These are phyloP conservation scores for Dermolepida albohirtum DNA, from an alignment of 2,888 invertebrate species.

Conservation along the genomic window DNA sequence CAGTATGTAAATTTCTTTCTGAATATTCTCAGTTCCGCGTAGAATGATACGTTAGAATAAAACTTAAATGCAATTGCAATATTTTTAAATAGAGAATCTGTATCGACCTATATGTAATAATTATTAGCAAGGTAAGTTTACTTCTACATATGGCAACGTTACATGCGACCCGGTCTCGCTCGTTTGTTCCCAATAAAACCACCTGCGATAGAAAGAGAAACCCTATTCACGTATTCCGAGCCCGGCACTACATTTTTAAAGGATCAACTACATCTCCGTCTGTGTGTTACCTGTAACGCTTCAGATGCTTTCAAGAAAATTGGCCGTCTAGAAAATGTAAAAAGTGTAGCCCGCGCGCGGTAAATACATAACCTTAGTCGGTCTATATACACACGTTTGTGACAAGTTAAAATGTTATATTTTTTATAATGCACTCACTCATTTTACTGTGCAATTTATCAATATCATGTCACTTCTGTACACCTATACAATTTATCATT, in stretches of 20 bases:
- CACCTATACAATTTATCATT: conserved; percentile 47
- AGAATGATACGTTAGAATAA: not conserved
- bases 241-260: conserved; percentile 61
- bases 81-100: conserved; percentile 54
- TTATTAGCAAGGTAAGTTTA: conserved; percentile 46
- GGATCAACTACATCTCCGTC: conserved; percentile 60
- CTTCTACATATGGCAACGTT: conserved; percentile 3
- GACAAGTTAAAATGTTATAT: conserved; percentile 51
- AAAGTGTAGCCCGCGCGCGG: conserved; percentile 48
- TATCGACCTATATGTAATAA: conserved; percentile 45
- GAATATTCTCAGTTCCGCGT: too few species aligned
- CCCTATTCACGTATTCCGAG: conserved; percentile 44
- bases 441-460: conserved; percentile 49
- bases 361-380: conserved; percentile 47
- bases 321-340: conserved; percentile 55
- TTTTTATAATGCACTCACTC: conserved; percentile 48
- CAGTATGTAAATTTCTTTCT: too few species aligned
- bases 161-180: conserved; percentile 32
- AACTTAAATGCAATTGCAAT: conserved; percentile 51
- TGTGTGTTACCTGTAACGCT: conserved; percentile 58
- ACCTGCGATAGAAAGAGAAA: conserved; percentile 40
- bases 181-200: conserved; percentile 26
- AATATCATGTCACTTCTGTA: conserved; percentile 47
- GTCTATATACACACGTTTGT: conserved; percentile 50
- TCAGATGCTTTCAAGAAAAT: conserved; percentile 63